Conservation (phyloP, 2,113 vertebrate species). For the Siniperca knerii region DNA sequence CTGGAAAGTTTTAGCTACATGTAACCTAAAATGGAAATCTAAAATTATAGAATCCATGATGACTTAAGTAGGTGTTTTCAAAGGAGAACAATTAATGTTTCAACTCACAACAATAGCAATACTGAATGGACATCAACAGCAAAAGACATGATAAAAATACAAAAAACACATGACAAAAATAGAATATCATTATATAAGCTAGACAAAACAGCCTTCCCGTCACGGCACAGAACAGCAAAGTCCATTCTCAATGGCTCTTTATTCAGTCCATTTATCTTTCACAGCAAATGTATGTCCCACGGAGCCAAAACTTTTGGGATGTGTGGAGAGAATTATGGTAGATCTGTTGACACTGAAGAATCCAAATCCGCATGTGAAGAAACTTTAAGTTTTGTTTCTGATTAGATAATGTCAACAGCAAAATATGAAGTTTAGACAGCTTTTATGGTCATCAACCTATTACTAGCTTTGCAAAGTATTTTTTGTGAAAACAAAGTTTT, state of each 20-base stretch:
- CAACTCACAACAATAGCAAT: constrained; percentile 42
- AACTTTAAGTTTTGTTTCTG: constrained; percentile 19
- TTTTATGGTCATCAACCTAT: constrained; percentile 24
- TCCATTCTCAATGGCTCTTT: constrained; percentile 45
- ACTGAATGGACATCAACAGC: constrained; percentile 48
- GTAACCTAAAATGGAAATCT: not conserved
- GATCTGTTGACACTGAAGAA: constrained; percentile 39
- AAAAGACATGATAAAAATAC: constrained; percentile 28
- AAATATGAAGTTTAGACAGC: constrained; percentile 27
- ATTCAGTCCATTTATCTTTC: constrained; percentile 68
- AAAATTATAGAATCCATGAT: constrained; percentile 5
- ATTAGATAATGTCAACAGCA: constrained; percentile 25
- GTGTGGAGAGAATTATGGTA: constrained; percentile 26
- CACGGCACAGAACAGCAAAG: constrained; percentile 39
- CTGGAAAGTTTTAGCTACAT: not conserved
- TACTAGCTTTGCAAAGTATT: not conserved
- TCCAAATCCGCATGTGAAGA: constrained; percentile 18
- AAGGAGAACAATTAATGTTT: constrained; percentile 18
- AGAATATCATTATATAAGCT: constrained; percentile 31
- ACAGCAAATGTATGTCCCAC: constrained; percentile 62
- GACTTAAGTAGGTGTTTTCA: constrained; percentile 19
- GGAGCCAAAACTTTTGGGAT: constrained; percentile 13
- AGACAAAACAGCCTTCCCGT: constrained; percentile 38
- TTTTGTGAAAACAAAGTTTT: not conserved
- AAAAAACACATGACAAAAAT: constrained; percentile 48